phyloP scores from a whole-genome alignment of 2,113 vertebrate genomes.

The Litocranius walleri region DNA sequence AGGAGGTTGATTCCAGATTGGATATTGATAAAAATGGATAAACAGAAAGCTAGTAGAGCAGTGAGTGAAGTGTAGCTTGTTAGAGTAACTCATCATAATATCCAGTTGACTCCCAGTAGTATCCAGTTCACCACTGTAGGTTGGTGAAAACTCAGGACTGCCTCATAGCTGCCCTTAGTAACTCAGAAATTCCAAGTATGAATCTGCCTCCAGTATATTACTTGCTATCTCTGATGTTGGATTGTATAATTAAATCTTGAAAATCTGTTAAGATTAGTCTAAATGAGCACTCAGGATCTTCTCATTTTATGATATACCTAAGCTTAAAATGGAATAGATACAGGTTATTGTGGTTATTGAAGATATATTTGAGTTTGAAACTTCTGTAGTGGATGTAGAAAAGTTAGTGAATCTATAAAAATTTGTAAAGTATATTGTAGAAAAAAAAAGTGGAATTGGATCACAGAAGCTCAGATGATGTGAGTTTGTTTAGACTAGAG shows the following conservation, averaged over 20 bases:
- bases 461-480: neutral
- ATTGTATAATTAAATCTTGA: neutral
- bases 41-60: neutral
- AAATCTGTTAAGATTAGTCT: neutral
- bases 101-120: neutral
- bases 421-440: neutral
- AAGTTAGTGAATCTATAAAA: neutral
- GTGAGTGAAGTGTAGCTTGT: neutral
- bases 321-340: neutral
- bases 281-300: neutral
- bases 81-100: neutral
- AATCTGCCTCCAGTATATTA: neutral
- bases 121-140: neutral
- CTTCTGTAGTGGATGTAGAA: neutral
- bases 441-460: neutral
- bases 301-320: neutral
- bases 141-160: neutral
- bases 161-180: neutral
- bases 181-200: neutral
- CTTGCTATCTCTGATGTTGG: neutral
- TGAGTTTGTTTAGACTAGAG: neutral
- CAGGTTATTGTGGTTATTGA: neutral
- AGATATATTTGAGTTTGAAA: slow-evolving; percentile 4
- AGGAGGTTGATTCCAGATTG: neutral
- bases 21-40: neutral